Evolutionary conservation across 1,140 invertebrate species (phyloP).

Genomic region (Patella vulgata): DNA sequence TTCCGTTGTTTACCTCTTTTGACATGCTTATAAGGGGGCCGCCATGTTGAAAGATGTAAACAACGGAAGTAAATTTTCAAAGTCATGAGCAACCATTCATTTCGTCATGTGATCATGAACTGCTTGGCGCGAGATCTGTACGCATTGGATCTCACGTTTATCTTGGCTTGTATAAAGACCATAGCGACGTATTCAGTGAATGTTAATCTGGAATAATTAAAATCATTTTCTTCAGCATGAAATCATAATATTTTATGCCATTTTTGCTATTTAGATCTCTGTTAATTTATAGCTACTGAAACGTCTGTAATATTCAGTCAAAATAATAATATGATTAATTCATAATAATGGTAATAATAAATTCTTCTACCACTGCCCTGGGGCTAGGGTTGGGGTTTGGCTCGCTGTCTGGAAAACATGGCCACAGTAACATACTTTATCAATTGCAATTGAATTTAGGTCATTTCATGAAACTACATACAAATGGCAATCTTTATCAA

Average conservation of each 20-base stretch:
- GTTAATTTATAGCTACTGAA: too few relatives aligned
- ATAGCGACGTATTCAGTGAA: background rate
- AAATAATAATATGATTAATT: too few relatives aligned
- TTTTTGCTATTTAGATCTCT: background rate
- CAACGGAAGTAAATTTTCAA: conserved; percentile 49
- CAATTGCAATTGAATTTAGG: too few relatives aligned
- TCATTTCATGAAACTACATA: too few relatives aligned
- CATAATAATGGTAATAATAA: too few relatives aligned
- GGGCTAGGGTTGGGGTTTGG: too few relatives aligned
- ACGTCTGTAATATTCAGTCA: too few relatives aligned
- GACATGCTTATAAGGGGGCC: conserved; percentile 48
- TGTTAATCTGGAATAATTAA: conserved; percentile 2
- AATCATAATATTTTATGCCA: conserved; percentile 5
- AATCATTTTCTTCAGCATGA: conserved; percentile 4
- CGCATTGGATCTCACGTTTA: background rate
- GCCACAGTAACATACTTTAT: too few relatives aligned
- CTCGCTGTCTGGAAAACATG: too few relatives aligned
- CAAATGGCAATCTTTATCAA: too few relatives aligned
- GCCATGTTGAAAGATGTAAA: conserved; percentile 56
- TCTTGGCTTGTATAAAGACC: background rate
- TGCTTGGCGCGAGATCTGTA: conserved; percentile 9
- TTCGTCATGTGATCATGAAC: conserved; percentile 35
- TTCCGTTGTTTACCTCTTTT: background rate
- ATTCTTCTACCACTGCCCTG: too few relatives aligned
- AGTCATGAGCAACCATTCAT: conserved; percentile 21